Evolutionary conservation across 1,140 invertebrate genomes (phyloP).

Genomic region (Portunus trituberculatus): DNA sequence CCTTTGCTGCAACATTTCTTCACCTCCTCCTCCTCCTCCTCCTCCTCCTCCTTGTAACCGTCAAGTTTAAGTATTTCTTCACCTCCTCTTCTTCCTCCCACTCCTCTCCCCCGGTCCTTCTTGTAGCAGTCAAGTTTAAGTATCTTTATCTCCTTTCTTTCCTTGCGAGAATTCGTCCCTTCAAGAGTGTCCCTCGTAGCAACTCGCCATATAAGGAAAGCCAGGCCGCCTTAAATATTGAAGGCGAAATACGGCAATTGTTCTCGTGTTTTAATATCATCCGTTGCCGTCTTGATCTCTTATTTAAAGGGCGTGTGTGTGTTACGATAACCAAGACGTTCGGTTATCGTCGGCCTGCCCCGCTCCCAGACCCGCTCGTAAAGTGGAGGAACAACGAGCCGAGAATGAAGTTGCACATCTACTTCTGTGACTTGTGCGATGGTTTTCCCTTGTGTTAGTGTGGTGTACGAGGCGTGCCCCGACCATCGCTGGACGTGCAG

Average conservation of each 20-base stretch:
- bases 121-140: background rate
- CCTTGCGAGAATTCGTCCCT: background rate
- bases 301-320: background rate
- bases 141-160: no score
- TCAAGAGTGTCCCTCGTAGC: background rate
- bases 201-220: background rate
- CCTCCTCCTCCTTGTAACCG: background rate
- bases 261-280: background rate
- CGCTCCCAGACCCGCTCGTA: background rate
- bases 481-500: no score
- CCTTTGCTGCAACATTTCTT: background rate
- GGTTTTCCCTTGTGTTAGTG: background rate
- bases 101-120: background rate
- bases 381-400: background rate
- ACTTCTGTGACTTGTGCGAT: background rate
- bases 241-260: background rate
- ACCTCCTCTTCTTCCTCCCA: background rate
- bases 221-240: background rate
- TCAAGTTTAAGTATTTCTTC: background rate
- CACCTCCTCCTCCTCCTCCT: background rate
- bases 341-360: background rate
- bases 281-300: background rate
- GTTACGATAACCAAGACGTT: background rate
- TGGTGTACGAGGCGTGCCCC: no score
- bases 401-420: background rate